A percentile compares a stretch with the other conserved stretches of the same genome.
Evolutionary conservation across 1,140 invertebrate species (phyloP).

Genomic region (Ectropis grisescens): DNA sequence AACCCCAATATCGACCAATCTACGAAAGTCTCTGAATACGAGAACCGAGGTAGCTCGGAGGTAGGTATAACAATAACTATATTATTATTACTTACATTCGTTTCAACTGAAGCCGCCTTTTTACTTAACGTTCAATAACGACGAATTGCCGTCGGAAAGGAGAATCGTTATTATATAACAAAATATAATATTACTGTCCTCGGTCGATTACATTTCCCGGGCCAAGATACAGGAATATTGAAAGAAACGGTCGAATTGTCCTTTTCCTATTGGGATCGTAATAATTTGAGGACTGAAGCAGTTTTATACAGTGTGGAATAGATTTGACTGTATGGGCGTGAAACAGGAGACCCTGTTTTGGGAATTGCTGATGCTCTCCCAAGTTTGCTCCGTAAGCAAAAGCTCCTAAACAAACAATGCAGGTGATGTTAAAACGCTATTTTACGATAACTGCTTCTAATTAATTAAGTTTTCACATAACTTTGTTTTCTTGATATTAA

Average conservation of each 20-base stretch:
- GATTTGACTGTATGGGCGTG: not conserved
- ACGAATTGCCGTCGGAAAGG: conserved; percentile 34
- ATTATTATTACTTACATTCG: conserved; percentile 42
- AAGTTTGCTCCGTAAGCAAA: too few species aligned
- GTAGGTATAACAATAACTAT: conserved; percentile 49
- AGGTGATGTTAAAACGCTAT: too few species aligned
- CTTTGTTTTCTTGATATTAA: too few species aligned
- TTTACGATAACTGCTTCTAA: too few species aligned
- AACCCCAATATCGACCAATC: too few species aligned
- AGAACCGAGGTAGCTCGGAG: conserved; percentile 27
- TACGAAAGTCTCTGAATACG: too few species aligned
- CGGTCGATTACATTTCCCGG: conserved; percentile 26
- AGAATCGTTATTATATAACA: conserved; percentile 38
- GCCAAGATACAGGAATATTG: conserved; percentile 28
- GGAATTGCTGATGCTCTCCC: too few species aligned
- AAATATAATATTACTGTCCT: conserved; percentile 32
- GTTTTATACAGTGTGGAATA: conserved; percentile 18
- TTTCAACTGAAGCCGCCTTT: conserved; percentile 29
- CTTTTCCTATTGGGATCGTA: conserved; percentile 21
- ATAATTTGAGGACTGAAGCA: conserved; percentile 19
- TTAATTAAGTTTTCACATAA: too few species aligned
- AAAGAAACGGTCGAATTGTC: conserved; percentile 24
- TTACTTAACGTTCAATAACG: conserved; percentile 38
- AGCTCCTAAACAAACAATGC: too few species aligned
- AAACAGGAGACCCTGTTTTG: not conserved